Conservation (phyloP, 2,888 invertebrate genomes). For the Ennomos quercinarius region DNA sequence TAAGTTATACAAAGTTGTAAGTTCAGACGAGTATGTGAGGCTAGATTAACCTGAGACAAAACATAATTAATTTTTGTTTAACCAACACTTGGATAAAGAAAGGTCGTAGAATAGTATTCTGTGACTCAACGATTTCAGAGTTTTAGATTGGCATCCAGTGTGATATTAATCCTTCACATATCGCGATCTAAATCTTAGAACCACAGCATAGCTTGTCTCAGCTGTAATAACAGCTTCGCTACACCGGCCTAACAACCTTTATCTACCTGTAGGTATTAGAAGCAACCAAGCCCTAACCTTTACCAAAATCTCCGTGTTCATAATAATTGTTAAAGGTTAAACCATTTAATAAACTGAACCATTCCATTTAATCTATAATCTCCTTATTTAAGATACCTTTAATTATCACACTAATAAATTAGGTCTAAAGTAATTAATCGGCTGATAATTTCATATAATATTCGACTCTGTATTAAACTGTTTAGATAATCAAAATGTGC, state of each 20-base stretch:
- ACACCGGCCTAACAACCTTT: not conserved
- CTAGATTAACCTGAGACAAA: not conserved
- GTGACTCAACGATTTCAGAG: too few relatives aligned
- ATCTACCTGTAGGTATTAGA: slow-evolving; percentile 6
- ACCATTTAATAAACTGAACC: slow-evolving; percentile 54
- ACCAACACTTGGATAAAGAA: too few relatives aligned
- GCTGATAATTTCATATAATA: slow-evolving; percentile 18
- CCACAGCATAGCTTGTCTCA: not conserved
- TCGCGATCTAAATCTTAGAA: too few relatives aligned
- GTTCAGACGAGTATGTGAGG: slow-evolving; percentile 6
- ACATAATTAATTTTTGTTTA: too few relatives aligned
- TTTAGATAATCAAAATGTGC: slow-evolving; percentile 31
- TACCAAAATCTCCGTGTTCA: slow-evolving; percentile 73
- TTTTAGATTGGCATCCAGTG: too few relatives aligned
- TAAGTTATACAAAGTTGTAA: slow-evolving; percentile 22
- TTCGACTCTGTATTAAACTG: slow-evolving; percentile 29
- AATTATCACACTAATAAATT: slow-evolving; percentile 33
- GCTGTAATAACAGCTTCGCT: not conserved
- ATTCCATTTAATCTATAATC: slow-evolving; percentile 59
- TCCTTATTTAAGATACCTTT: slow-evolving; percentile 49
- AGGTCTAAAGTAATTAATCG: slow-evolving; percentile 24
- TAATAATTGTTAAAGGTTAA: slow-evolving; percentile 43
- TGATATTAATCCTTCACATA: too few relatives aligned
- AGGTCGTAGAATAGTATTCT: too few relatives aligned
- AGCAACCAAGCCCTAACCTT: slow-evolving; percentile 42